Percentiles rank a stretch among this genome's conserved stretches.
Conservation (phyloP, 2,888 invertebrate genomes). For the Boloria euphrosyne region DNA sequence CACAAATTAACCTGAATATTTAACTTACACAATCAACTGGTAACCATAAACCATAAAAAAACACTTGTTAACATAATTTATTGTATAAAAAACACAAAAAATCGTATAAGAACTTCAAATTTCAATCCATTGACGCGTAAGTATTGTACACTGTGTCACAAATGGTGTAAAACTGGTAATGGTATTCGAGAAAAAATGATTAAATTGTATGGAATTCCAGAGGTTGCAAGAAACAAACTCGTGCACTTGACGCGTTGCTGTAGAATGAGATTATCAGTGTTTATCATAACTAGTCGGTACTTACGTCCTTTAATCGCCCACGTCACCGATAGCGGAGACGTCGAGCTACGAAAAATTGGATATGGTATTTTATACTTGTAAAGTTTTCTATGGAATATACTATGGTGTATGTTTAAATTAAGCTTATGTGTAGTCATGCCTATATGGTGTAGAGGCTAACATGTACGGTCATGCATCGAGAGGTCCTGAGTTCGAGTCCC, state of each 20-base stretch:
- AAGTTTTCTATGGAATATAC: not conserved
- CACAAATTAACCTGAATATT: slow-evolving; percentile 55
- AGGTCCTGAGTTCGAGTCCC: too few species aligned
- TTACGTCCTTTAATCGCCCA: slow-evolving; percentile 75
- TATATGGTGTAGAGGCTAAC: too few species aligned
- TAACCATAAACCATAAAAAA: not conserved
- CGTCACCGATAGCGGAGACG: slow-evolving; percentile 68
- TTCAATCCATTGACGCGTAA: not conserved
- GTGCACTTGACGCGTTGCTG: slow-evolving; percentile 61
- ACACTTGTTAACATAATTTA: slow-evolving; percentile 41
- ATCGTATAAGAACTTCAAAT: not conserved
- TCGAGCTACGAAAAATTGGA: slow-evolving; percentile 62
- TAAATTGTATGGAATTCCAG: slow-evolving; percentile 43
- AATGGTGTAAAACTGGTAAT: not conserved
- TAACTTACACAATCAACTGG: not conserved
- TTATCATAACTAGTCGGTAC: slow-evolving; percentile 74
- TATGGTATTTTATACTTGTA: slow-evolving; percentile 41
- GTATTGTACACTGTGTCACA: not conserved
- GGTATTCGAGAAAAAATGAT: slow-evolving; percentile 15
- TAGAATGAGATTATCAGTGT: slow-evolving; percentile 77
- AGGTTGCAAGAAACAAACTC: slow-evolving; percentile 65
- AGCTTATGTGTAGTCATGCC: too few species aligned
- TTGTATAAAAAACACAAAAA: slow-evolving; percentile 5
- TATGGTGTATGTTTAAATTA: too few species aligned
- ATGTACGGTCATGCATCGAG: too few species aligned